Evolutionary conservation across 2,113 vertebrate species (phyloP).

Genomic region (Patagioenas fasciata): DNA sequence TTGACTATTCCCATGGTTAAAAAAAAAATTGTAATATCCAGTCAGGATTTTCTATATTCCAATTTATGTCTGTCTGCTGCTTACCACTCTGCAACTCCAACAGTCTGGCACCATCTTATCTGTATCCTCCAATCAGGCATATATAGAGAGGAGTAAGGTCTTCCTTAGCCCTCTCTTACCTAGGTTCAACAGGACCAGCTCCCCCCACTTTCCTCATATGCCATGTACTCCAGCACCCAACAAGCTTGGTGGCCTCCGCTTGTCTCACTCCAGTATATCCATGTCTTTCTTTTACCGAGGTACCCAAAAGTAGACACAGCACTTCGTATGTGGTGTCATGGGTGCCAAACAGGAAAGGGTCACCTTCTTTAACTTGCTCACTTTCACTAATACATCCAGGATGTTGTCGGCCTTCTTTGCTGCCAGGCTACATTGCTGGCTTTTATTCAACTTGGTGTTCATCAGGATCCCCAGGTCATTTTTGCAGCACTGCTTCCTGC

Average conservation of each 20-base stretch:
- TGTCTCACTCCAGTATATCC: background rate
- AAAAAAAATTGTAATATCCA: background rate
- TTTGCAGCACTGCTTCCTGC: background rate
- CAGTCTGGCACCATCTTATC: background rate
- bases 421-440: background rate
- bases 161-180: background rate
- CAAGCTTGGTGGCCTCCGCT: background rate
- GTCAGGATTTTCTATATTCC: background rate
- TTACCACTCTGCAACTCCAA: background rate
- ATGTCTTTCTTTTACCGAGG: background rate
- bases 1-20: background rate
- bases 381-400: background rate
- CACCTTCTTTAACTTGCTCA: background rate
- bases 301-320: background rate
- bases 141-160: background rate
- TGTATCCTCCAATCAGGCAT: rapidly evolving
- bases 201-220: background rate
- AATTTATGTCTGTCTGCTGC: background rate
- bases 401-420: background rate
- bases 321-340: background rate
- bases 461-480: background rate
- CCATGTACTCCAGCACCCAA: background rate
- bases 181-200: background rate
- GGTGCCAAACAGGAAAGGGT: background rate
- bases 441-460: rapidly evolving